These are phyloP conservation scores for Lepidochitona cinerea DNA, from an alignment of 2,888 invertebrate genomes.

Conservation along the genomic window DNA sequence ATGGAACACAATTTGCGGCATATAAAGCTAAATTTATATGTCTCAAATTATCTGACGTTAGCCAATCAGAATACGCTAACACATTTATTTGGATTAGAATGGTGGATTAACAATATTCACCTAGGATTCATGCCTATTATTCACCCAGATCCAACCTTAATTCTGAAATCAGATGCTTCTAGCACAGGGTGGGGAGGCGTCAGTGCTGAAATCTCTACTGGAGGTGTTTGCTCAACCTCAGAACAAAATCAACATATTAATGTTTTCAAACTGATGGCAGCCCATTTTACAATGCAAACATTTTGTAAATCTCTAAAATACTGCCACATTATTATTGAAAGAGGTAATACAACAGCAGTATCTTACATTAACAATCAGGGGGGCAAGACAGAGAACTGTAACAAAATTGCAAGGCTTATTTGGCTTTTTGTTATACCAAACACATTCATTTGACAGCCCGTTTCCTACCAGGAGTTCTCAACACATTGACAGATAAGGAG, in stretches of 20 bases:
- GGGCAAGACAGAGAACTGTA: background rate
- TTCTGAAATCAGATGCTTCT: constrained; percentile 9
- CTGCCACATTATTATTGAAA: background rate
- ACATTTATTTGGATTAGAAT: too few species aligned
- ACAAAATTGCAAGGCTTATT: background rate
- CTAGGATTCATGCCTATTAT: background rate
- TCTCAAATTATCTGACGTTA: too few species aligned
- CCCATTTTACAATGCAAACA: background rate
- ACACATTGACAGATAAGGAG: background rate
- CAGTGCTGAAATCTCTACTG: background rate
- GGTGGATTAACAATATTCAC: constrained; percentile 9
- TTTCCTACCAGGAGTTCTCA: background rate
- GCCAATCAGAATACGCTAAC: too few species aligned
- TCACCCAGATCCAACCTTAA: background rate
- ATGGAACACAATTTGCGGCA: too few species aligned
- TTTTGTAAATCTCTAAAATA: background rate
- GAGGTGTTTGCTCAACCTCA: background rate
- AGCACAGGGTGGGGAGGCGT: background rate
- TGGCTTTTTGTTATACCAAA: background rate
- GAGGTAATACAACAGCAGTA: constrained; percentile 2
- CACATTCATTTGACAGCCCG: background rate
- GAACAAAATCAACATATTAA: background rate
- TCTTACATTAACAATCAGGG: too few species aligned
- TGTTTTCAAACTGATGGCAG: background rate
- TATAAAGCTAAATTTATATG: too few species aligned